Evolutionary conservation across 2,888 invertebrate genomes (phyloP), one percentile per base, ranked within the genome.

Genomic region (Sminthurides aquaticus): DNA sequence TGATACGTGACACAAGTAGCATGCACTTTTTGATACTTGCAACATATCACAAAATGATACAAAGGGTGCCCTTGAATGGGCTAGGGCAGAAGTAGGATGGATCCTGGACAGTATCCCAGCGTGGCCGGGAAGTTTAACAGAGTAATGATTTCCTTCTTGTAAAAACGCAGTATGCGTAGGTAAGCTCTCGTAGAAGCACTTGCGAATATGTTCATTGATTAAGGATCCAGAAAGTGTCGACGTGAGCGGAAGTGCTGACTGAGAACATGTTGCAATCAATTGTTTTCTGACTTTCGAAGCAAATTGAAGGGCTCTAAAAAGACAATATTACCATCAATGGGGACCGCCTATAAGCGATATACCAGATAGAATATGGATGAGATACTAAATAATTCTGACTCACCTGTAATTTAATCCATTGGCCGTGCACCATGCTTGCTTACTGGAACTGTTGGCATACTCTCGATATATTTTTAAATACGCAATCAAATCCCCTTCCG

Each of bases 401-500:
- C 64, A 72, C 72, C 69, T 63, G 43, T 61, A 63, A 29, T 65
- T 70, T 49, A 73, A 61, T 22, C 69, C 65, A 60, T 68, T 64
- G 27, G 67, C 62, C 57, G 61, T 68, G 55, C 73, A 73, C 73
- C 73, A 73, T n/a, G n/a, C n/a, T n/a, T n/a, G n/a, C n/a, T n/a
- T n/a, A n/a, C n/a, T n/a, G n/a, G n/a, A n/a, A n/a, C n/a, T n/a
- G n/a, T n/a, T n/a, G n/a, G n/a, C n/a, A n/a, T 85, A 96, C 2
- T 87, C 88, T 76, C 86, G 86, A 78, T 85, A 96, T 48, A 96
- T 88, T 78, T 95, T 98, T 18, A 98, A 81, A 62, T 94, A 81
- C 1, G 92, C 95, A 54, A 97, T 82, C 77, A 94, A 94, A 79
- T 99, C 98, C 15, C 99, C 97, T 72, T 90, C 85, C 24, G 87